Evolutionary conservation across 2,888 invertebrate genomes (phyloP), one percentile per base, ranked within the genome.

Genomic region (Malacosoma neustria): DNA sequence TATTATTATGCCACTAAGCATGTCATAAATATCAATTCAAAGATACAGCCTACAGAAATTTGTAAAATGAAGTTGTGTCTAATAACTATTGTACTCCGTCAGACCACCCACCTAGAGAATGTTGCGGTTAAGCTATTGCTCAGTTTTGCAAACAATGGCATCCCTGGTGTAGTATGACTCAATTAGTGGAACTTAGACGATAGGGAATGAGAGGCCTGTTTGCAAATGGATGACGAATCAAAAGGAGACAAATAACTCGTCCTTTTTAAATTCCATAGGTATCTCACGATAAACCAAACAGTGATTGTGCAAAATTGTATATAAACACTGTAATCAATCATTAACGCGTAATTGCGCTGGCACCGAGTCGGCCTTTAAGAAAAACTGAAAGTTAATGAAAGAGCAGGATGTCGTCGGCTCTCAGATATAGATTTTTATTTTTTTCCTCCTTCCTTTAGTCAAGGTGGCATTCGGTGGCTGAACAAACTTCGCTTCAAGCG

Each of bases 91-190:
- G 30, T 37, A 31, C 30, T 29, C 13, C 12, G 36, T 32, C 35
- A 46, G 75, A 65, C 82, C 82, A 79, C 82, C 80, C 82, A 77
- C 69, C 58, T 54, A 34, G 72, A 45, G 52, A 54, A 51, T 56
- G 49, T 59, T 59, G 61, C 49, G 61, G 62, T 51, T 57, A 58
- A 67, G 61, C 69, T 71, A 73, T 64, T 72, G 70, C 61, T 57
- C 61, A 72, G 69, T 76, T 80, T 82, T 72, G 80, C 82, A 79
- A 82, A 81, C 81, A 82, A 82, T 79, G 61, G 69, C 61, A 51
- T 60, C 57, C 49, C 45, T 61, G 68, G 76, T 71, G 70, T 73
- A 75, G 69, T 72, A 82, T 75, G 80, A 70, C 81, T 82, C 81
- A 80, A 82, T 82, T 82, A 82, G 75, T 60, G 64, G 65, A 60